phyloP scores from a whole-genome alignment of 2,888 invertebrate genomes.

The Aspidiotus destructor region DNA sequence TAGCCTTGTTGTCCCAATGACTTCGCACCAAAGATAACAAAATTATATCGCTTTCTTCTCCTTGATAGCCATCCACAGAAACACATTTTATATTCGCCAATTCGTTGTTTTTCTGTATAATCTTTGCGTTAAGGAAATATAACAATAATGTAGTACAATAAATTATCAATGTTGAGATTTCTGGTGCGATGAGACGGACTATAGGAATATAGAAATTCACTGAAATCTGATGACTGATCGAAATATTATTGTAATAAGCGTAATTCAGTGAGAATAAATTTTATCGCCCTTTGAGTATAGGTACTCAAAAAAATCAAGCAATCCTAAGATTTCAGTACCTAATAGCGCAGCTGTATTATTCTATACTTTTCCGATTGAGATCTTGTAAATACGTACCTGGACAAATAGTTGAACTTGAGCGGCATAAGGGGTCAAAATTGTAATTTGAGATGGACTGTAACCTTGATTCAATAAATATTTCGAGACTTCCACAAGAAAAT shows the following conservation, averaged over 20 bases:
- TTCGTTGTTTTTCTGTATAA: not conserved
- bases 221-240: no score
- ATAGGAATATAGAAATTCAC: no score
- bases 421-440: constrained; percentile 61
- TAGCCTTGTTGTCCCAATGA: constrained; percentile 49
- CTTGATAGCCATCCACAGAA: constrained; percentile 71
- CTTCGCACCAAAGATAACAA: constrained; percentile 69
- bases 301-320: no score
- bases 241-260: no score
- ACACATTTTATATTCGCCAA: constrained; percentile 45
- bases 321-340: no score
- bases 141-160: not conserved
- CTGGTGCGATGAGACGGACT: not conserved
- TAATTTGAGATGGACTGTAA: constrained; percentile 54
- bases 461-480: constrained; percentile 41
- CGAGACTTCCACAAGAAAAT: no score
- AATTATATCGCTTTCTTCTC: constrained; percentile 68
- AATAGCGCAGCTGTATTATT: no score
- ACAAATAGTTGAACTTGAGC: constrained; percentile 51
- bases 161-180: not conserved
- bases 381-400: constrained; percentile 12
- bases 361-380: no score
- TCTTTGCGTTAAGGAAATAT: not conserved
- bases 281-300: no score
- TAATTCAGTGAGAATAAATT: no score